These are phyloP conservation scores for Mirounga angustirostris DNA, from an alignment of 2,113 vertebrate genomes.

Conservation along the genomic window DNA sequence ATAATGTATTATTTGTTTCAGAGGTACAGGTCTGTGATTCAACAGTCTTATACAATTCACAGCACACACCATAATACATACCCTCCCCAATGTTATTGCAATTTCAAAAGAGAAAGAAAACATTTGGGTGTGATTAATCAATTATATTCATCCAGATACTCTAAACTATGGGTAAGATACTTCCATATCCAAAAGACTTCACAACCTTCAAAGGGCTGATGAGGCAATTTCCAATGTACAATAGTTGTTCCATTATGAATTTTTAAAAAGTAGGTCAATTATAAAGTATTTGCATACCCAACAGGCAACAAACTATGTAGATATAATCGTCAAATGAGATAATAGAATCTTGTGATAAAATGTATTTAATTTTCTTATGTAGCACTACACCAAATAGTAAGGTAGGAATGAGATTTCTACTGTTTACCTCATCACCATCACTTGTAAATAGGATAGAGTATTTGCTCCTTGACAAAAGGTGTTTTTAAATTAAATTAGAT, in stretches of 20 bases:
- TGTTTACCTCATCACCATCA: neutral
- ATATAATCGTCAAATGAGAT: neutral
- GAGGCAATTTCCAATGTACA: neutral
- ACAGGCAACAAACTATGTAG: neutral
- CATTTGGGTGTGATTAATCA: neutral
- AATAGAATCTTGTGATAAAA: neutral
- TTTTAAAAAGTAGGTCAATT: neutral
- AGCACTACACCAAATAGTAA: neutral
- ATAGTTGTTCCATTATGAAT: neutral
- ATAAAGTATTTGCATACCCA: neutral
- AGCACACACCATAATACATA: no score
- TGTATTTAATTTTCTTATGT: neutral
- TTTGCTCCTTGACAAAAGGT: neutral
- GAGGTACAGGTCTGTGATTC: no score
- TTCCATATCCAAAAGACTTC: neutral
- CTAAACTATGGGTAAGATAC: neutral
- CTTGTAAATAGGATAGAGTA: neutral
- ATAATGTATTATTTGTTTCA: no score
- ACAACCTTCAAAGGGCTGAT: neutral
- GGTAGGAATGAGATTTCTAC: neutral
- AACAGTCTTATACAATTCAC: no score
- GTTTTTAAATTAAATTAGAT: conserved; percentile 3
- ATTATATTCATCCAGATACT: neutral
- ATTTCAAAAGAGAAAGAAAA: neutral
- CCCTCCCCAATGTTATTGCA: neutral